A percentile compares a stretch with the other conserved stretches of the same genome.
phyloP scores from a whole-genome alignment of 1,140 invertebrate species.

The Diorhabda sublineata region DNA sequence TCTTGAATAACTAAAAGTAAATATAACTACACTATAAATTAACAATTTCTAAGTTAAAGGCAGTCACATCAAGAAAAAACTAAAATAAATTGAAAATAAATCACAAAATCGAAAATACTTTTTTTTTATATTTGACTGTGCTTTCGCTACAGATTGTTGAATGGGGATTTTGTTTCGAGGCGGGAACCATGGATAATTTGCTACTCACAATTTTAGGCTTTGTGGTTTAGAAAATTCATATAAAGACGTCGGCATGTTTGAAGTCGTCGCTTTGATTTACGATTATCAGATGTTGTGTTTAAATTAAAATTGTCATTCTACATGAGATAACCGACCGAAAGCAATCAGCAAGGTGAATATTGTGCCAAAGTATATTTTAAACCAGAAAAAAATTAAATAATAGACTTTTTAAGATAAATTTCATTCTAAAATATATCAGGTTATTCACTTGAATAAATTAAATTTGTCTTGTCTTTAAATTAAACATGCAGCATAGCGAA shows the following conservation, averaged over 20 bases:
- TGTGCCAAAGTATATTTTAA: background rate
- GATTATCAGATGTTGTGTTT: slow-evolving; percentile 13
- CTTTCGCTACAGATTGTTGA: background rate
- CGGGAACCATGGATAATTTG: slow-evolving; percentile 35
- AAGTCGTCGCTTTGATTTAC: slow-evolving; percentile 28
- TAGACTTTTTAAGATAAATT: too few relatives aligned
- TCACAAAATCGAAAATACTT: background rate
- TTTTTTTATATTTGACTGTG: background rate
- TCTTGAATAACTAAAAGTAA: background rate
- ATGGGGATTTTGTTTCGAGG: slow-evolving; percentile 22
- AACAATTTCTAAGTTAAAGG: background rate
- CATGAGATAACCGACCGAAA: background rate
- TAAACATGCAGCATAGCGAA: too few relatives aligned
- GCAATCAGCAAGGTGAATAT: background rate
- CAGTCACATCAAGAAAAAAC: background rate
- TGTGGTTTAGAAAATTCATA: slow-evolving; percentile 29
- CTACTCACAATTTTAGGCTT: slow-evolving; percentile 34
- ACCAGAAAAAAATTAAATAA: background rate
- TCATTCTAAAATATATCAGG: too few relatives aligned
- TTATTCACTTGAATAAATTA: too few relatives aligned
- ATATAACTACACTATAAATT: background rate
- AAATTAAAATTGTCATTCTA: slow-evolving; percentile 19
- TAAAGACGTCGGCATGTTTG: slow-evolving; percentile 25
- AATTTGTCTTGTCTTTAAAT: too few relatives aligned
- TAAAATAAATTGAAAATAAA: background rate